phyloP scores from a whole-genome alignment of 2,113 vertebrate genomes.

The Stigmatopora nigra region DNA sequence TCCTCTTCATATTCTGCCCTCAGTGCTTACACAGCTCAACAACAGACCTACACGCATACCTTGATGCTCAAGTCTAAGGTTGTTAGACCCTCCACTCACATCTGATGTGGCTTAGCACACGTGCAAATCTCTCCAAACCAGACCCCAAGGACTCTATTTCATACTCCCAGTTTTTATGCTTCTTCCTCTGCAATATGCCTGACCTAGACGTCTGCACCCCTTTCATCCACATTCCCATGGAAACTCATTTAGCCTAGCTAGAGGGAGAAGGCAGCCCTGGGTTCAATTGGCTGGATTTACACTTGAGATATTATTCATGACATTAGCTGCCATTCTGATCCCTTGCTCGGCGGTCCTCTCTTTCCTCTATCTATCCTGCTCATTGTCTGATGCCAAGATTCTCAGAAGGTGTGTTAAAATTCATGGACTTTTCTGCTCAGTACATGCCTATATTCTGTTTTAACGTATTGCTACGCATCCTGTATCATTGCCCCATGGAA shows the following conservation, averaged over 20 bases:
- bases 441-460: slow-evolving; percentile 50
- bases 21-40: slow-evolving; percentile 62
- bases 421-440: slow-evolving; percentile 59
- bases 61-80: slow-evolving; percentile 63
- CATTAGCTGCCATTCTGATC: slow-evolving; percentile 68
- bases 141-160: slow-evolving; percentile 69
- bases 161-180: slow-evolving; percentile 54
- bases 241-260: slow-evolving; percentile 68
- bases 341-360: slow-evolving; percentile 51
- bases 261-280: slow-evolving; percentile 61
- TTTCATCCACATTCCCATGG: slow-evolving; percentile 70
- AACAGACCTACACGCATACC: slow-evolving; percentile 65
- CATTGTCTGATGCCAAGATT: slow-evolving; percentile 52
- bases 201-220: slow-evolving; percentile 59
- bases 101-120: slow-evolving; percentile 66
- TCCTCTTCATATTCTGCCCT: slow-evolving; percentile 50
- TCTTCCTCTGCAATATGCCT: slow-evolving; percentile 62
- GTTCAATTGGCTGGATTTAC: slow-evolving; percentile 72
- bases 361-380: slow-evolving; percentile 25
- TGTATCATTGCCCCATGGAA: slow-evolving; percentile 50
- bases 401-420: slow-evolving; percentile 68
- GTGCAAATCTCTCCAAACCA: slow-evolving; percentile 68
- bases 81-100: slow-evolving; percentile 67
- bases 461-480: slow-evolving; percentile 39
- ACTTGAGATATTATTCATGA: slow-evolving; percentile 74